Evolutionary conservation across 2,888 invertebrate genomes (phyloP).

Genomic region (Elysia crispata): DNA sequence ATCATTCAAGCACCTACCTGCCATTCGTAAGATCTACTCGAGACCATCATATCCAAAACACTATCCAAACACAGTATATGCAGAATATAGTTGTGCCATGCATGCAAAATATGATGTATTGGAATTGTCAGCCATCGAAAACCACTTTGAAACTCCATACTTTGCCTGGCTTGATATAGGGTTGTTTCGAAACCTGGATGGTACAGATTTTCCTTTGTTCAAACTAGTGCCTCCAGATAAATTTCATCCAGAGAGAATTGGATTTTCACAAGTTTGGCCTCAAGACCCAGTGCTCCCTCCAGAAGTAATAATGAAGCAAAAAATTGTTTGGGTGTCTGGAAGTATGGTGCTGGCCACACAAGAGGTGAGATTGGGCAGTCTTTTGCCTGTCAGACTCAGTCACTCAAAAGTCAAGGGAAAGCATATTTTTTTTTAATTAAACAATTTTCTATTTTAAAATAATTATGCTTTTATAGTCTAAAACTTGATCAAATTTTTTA

Average conservation of each 20-base stretch:
- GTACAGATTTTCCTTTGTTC: slow-evolving; percentile 46
- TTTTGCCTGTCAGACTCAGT: too few relatives aligned
- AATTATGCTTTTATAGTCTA: too few relatives aligned
- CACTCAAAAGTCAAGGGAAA: too few relatives aligned
- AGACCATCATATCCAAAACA: slow-evolving; percentile 54
- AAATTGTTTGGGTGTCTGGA: slow-evolving; percentile 55
- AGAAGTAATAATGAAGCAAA: slow-evolving; percentile 47
- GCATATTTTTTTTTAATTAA: too few relatives aligned
- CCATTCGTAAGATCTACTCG: slow-evolving; percentile 49
- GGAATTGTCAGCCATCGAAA: slow-evolving; percentile 36
- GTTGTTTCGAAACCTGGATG: slow-evolving; percentile 53
- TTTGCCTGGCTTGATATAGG: slow-evolving; percentile 58
- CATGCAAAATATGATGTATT: slow-evolving; percentile 58
- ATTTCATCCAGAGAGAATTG: slow-evolving; percentile 54
- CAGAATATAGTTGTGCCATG: slow-evolving; percentile 55
- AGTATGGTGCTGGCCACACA: slow-evolving; percentile 51
- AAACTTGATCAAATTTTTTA: too few relatives aligned
- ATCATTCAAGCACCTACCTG: slow-evolving; percentile 50
- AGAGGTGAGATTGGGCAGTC: slow-evolving; percentile 30
- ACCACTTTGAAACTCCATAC: slow-evolving; percentile 52
- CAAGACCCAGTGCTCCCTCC: slow-evolving; percentile 49
- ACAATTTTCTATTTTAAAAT: too few relatives aligned
- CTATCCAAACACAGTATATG: slow-evolving; percentile 54
- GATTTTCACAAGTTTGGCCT: slow-evolving; percentile 54
- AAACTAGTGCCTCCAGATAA: slow-evolving; percentile 54